A percentile compares a stretch with the other conserved stretches of the same genome.
Conservation (phyloP, 2,888 invertebrate species). For the Drosophila affinis region DNA sequence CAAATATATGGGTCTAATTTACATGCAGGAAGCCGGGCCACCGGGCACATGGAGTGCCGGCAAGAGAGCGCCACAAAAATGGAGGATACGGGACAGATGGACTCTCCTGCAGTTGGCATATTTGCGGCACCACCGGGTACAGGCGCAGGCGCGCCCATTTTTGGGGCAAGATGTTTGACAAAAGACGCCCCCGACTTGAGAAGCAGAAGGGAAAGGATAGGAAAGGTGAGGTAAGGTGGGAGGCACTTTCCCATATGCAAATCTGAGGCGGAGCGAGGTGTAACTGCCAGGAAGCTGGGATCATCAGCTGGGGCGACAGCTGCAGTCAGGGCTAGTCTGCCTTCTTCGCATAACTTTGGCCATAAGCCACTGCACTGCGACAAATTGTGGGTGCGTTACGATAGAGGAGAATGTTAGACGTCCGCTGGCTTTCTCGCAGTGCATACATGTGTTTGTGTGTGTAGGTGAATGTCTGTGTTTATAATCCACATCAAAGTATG, state of each 20-base stretch:
- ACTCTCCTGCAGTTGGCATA: slow-evolving; percentile 65
- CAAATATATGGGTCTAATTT: slow-evolving; percentile 71
- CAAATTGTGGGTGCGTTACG: neutral
- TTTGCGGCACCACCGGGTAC: slow-evolving; percentile 41
- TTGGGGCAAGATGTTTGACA: slow-evolving; percentile 6
- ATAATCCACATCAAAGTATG: slow-evolving; percentile 73
- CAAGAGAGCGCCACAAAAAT: slow-evolving; percentile 26
- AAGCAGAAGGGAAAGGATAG: neutral
- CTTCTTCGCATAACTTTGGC: slow-evolving; percentile 7
- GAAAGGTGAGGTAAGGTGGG: neutral
- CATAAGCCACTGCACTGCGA: slow-evolving; percentile 12
- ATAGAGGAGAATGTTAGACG: no score
- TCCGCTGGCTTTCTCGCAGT: no score
- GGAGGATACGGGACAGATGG: slow-evolving; percentile 42
- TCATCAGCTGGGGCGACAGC: slow-evolving; percentile 53
- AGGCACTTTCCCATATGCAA: slow-evolving; percentile 51
- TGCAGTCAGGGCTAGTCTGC: slow-evolving; percentile 41
- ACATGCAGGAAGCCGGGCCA: slow-evolving; percentile 48
- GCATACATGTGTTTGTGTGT: no score
- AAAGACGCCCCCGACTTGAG: slow-evolving; percentile 16
- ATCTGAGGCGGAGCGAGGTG: slow-evolving; percentile 23
- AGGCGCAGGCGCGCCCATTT: slow-evolving; percentile 62
- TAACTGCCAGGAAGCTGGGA: slow-evolving; percentile 24
- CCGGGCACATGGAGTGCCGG: slow-evolving; percentile 5
- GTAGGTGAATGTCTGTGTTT: slow-evolving; percentile 3